Evolutionary conservation across 1,140 invertebrate species (phyloP).

Genomic region (Trachelipus rathkii): DNA sequence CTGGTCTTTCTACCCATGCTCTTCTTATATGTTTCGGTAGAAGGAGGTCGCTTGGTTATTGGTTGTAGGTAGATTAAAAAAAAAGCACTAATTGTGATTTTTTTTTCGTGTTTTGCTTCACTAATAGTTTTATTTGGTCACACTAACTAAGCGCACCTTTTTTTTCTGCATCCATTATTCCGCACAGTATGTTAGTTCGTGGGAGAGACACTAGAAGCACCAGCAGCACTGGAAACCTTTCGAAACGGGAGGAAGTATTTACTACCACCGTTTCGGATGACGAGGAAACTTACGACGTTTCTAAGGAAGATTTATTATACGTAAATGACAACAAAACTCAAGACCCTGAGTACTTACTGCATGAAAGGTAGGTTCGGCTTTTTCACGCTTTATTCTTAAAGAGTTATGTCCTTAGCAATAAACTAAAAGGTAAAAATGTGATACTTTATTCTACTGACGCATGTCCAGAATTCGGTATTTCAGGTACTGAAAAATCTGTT

Average conservation of each 20-base stretch:
- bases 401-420: background rate
- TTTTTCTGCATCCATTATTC: background rate
- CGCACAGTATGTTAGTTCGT: background rate
- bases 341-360: slow-evolving; percentile 23
- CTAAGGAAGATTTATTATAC: slow-evolving; percentile 23
- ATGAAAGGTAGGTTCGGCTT: slow-evolving; percentile 28
- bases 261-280: background rate
- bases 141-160: background rate
- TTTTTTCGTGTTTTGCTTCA: background rate
- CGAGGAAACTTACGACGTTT: background rate
- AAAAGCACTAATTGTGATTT: too few relatives aligned
- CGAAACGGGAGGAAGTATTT: background rate
- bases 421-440: too few relatives aligned
- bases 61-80: too few relatives aligned
- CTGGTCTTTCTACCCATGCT: too few relatives aligned
- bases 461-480: too few relatives aligned
- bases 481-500: too few relatives aligned
- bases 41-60: too few relatives aligned
- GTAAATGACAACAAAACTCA: slow-evolving; percentile 12
- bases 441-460: too few relatives aligned
- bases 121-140: background rate
- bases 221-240: slow-evolving; percentile 2
- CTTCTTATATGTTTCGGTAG: too few relatives aligned
- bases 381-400: background rate
- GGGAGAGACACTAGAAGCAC: background rate